Evolutionary conservation across 2,797 vertebrate species (phyloP).

Genomic region (Sebastes steindachneri): DNA sequence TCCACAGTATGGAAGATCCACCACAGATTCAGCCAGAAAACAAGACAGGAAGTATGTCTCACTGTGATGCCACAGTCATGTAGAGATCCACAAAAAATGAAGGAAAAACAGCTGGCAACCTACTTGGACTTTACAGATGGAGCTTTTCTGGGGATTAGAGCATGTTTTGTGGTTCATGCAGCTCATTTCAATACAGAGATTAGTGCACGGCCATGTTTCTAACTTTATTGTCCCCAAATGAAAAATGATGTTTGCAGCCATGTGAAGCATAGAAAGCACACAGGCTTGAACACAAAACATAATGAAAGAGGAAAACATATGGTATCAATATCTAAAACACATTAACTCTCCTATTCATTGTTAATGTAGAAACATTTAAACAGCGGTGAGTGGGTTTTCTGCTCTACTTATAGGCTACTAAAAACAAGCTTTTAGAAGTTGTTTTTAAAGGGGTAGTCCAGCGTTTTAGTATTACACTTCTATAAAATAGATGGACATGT

Average conservation of each 20-base stretch:
- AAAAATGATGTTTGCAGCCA: background rate
- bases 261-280: background rate
- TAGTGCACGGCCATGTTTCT: background rate
- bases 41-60: constrained; percentile 20
- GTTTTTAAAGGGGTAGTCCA: background rate
- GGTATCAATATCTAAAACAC: background rate
- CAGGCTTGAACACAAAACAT: background rate
- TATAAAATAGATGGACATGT: background rate
- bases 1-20: constrained; percentile 12
- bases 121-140: background rate
- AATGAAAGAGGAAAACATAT: background rate
- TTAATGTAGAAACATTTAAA: background rate
- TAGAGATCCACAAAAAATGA: background rate
- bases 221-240: background rate
- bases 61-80: constrained; percentile 23
- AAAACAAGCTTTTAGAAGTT: background rate
- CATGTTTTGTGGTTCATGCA: background rate
- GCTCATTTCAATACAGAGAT: background rate
- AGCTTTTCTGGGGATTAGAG: background rate
- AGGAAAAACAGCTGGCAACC: constrained; percentile 28
- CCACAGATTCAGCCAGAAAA: constrained; percentile 26
- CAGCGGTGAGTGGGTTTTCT: background rate
- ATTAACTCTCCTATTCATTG: background rate
- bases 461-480: background rate
- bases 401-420: background rate